Base-by-base conservation (phyloP, 2,888 invertebrate genomes). In the Ochropleura leucogaster region DNA sequence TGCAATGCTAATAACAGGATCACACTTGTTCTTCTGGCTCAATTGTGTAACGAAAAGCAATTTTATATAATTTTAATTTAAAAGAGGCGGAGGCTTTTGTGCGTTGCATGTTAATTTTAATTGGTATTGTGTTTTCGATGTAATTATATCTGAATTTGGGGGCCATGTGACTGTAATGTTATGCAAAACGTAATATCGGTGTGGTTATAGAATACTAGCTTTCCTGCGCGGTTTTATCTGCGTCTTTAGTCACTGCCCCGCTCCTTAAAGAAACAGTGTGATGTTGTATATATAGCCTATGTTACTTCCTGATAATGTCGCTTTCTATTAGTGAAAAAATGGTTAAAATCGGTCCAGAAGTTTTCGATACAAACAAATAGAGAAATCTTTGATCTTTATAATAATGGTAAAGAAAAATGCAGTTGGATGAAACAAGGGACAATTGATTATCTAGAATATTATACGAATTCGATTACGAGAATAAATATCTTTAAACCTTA, bases 1-100 rank as follows among this genome's bases (percentile, higher is more conserved):
- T 77, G 59, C 44, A 71, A 46, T 68, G 51, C 55, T 79, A 74
- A 80, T 81, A 87, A 86, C 76, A 62, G 77, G 80, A 85, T 82
- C 63, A 77, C 60, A 74, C 68, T 68, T 53, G 67, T 30, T 59
- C 64, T 67, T 77, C 30, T 73, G 30, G 20, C 72, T 57, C 53
- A 74, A 72, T 86, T 84, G 79, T 72, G 68, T 14, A 42, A 64
- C 51, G 74, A 83, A 85, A 78, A 85, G 72, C 65, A 72, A 66
- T 82, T 72, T 70, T 69, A 67, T 60, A 69, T 30, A 44, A 65
- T 83, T 82, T 64, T 67, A 68, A 55, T 74, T 65, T 65, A 72
- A 78, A 66, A 69, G 49, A 68, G 20, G 57, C 16, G 62, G 51
- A 55, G 6, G 69, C 64, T 70, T 74, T 78, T 78, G 74, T 85